Base-by-base conservation (phyloP, 1,140 invertebrate species). In the Cheumatopsyche charites region DNA sequence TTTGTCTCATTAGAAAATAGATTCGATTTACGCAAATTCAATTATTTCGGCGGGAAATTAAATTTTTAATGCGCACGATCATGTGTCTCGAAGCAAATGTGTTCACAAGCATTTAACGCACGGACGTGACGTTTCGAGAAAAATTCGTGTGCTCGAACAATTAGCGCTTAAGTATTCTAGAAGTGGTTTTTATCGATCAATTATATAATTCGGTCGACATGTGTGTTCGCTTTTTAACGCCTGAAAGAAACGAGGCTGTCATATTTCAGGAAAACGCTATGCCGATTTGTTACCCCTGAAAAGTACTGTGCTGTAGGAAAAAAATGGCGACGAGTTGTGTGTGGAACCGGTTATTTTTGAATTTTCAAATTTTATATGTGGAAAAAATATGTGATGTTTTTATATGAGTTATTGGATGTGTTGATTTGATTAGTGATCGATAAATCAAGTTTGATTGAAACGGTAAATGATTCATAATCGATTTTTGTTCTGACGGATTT, bases 131-230 rank as follows among this genome's bases (percentile, higher is more conserved):
- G 55, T 1, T 19, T 17, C 21, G 19, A 9, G 55, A 58, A 25
- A 58, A 58, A 21, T 58, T 58, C 23, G 55, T 58, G 12, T 58
- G 21, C 23, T 9, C 11, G n/a, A 23, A 25, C 1, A 25, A 58
- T 58, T 58, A 58, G n/a, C 21, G 23, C 23, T 23, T 26, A 58
- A 7, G 21, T 58, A 58, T 58, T 58, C 55, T 58, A 25, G 55
- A 58, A 58, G 55, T 58, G 55, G 55, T 58, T 58, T 25, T 58
- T 58, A 58, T 58, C 21, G 55, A 58, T 58, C 55, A 58, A 58
- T 58, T 58, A 25, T 58, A 58, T 58, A 58, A 58, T 25, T 58
- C 12, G 21, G 23, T 25, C 19, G 55, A 19, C 55, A 58, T 58
- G 25, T 58, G 25, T 58, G 21, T 23, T 7, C 23, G 12, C 23